phyloP scores from a whole-genome alignment of 2,797 vertebrate genomes.

The Peromyscus nudipes region DNA sequence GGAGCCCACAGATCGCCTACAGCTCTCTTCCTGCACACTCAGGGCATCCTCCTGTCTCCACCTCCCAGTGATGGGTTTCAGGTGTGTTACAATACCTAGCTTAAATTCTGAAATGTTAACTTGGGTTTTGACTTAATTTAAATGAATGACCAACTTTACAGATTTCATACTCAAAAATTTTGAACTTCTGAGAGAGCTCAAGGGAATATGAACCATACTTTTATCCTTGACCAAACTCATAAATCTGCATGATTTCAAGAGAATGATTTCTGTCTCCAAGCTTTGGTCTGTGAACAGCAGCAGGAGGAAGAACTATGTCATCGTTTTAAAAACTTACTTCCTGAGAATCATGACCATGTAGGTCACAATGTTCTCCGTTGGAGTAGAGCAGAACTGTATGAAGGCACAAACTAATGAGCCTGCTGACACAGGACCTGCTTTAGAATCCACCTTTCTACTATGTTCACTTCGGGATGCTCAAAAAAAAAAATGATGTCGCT shows the following conservation, averaged over 20 bases:
- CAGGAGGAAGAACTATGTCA: neutral
- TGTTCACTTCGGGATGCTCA: neutral
- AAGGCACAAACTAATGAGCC: neutral
- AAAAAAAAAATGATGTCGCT: neutral
- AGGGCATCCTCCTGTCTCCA: neutral
- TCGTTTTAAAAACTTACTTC: neutral
- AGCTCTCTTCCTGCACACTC: neutral
- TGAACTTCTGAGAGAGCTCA: neutral
- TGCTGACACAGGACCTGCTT: neutral
- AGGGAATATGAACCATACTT: neutral
- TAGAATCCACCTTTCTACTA: neutral
- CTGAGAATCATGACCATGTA: neutral
- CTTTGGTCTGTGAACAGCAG: slow-evolving; percentile 27
- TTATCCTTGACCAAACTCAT: neutral
- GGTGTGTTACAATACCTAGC: neutral
- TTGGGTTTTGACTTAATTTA: slow-evolving; percentile 17
- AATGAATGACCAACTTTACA: neutral
- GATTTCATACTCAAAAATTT: neutral
- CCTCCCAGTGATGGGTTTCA: neutral
- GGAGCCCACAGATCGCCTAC: neutral
- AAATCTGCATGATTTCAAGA: neutral
- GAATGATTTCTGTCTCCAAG: neutral
- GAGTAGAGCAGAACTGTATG: neutral
- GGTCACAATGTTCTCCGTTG: neutral
- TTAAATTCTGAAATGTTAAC: neutral